Conservation (phyloP, 2,797 vertebrate species). For the Merluccius polli region DNA sequence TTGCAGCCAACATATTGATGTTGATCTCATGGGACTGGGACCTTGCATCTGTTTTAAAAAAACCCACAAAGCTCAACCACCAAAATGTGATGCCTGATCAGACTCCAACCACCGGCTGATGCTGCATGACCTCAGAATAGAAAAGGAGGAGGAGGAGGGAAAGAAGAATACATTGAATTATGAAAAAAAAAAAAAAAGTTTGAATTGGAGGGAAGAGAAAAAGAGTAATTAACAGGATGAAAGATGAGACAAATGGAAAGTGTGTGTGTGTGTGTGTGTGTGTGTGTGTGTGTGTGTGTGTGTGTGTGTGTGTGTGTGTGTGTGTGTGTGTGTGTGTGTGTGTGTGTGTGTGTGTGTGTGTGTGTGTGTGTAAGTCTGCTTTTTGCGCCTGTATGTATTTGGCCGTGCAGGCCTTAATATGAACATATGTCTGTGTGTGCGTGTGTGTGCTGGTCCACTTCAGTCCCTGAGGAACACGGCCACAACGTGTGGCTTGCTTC, state of each 20-base stretch:
- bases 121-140: neutral
- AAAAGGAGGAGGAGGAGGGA: neutral
- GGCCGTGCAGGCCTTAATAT: neutral
- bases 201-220: constrained; percentile 1
- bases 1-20: neutral
- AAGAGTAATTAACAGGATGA: neutral
- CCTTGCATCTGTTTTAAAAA: neutral
- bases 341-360: constrained; percentile 14
- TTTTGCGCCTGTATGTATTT: neutral
- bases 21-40: neutral
- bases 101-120: neutral
- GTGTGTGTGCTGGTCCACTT: constrained; percentile 27
- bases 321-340: constrained; percentile 10
- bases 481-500: constrained; percentile 42
- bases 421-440: constrained; percentile 2
- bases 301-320: constrained; percentile 10
- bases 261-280: constrained; percentile 7
- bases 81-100: neutral
- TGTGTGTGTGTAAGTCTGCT: constrained; percentile 6
- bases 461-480: constrained; percentile 34
- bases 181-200: neutral
- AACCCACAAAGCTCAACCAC: neutral
- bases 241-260: constrained; percentile 8
- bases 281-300: constrained; percentile 3
- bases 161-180: neutral